phyloP scores from a whole-genome alignment of 30 jellyfish, hydroid and myxozoan genomes.

The Pseudorhiza aurosa region DNA sequence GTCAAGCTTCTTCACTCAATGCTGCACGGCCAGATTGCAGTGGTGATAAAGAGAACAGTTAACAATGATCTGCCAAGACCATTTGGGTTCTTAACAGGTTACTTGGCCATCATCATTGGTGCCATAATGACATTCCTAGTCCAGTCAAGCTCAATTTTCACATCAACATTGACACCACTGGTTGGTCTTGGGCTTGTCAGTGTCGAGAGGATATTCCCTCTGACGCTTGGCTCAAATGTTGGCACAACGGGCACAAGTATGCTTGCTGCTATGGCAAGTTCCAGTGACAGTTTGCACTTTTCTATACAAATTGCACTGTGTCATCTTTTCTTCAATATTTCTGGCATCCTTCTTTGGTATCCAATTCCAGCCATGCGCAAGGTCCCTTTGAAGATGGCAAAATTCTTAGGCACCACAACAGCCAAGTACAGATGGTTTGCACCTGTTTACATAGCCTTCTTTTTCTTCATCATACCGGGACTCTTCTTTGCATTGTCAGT shows the following conservation, averaged over 20 bases:
- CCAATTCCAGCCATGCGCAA: constrained; percentile 84
- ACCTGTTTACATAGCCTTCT: constrained; percentile 66
- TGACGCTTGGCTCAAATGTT: constrained; percentile 89
- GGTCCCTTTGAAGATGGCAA: constrained; percentile 85
- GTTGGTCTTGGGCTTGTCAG: constrained; percentile 93
- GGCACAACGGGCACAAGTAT: constrained; percentile 96
- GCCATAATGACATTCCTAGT: constrained; percentile 91
- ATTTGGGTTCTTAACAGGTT: constrained; percentile 89
- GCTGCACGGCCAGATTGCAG: constrained; percentile 88
- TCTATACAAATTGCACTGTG: constrained; percentile 91
- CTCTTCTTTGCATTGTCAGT: constrained; percentile 74
- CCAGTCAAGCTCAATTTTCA: constrained; percentile 94
- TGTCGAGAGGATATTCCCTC: constrained; percentile 78
- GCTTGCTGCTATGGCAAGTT: constrained; percentile 94
- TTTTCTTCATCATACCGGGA: constrained; percentile 80
- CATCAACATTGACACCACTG: constrained; percentile 94
- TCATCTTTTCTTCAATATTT: constrained; percentile 86
- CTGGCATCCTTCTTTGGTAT: constrained; percentile 89
- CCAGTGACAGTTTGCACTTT: constrained; percentile 65
- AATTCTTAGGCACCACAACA: constrained; percentile 85
- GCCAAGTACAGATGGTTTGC: constrained; percentile 98
- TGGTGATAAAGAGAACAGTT: constrained; percentile 75
- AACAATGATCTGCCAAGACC: constrained; percentile 89
- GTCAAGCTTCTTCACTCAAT: constrained; percentile 86
- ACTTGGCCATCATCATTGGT: constrained; percentile 83